Conservation (phyloP, 2,113 vertebrate genomes). For the Phylloscopus trochilus region DNA sequence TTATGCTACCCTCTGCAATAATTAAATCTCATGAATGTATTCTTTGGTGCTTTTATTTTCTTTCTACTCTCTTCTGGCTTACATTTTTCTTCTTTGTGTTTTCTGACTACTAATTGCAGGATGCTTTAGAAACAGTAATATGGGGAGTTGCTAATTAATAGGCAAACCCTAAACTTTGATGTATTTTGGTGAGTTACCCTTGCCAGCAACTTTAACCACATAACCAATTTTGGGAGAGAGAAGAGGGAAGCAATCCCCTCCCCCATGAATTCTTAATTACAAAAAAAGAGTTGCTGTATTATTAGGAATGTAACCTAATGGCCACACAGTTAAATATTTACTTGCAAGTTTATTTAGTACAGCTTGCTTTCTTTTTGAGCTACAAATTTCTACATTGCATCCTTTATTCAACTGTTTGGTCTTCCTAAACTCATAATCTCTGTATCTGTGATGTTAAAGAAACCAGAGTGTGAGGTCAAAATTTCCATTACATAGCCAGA, state of each 20-base stretch:
- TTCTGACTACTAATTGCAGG: background rate
- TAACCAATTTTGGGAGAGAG: constrained; percentile 29
- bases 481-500: constrained; percentile 78
- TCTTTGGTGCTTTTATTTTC: background rate
- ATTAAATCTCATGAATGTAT: background rate
- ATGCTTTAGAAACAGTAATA: background rate
- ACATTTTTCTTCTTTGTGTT: background rate
- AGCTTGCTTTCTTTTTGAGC: constrained; percentile 57
- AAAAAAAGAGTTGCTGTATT: constrained; percentile 55
- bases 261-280: constrained; percentile 44
- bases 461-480: constrained; percentile 74
- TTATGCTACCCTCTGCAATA: background rate
- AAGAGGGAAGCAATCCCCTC: background rate
- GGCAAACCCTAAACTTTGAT: background rate
- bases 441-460: constrained; percentile 75
- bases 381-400: constrained; percentile 47
- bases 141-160: background rate
- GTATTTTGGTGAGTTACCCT: constrained; percentile 38
- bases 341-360: constrained; percentile 61
- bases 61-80: background rate
- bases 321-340: constrained; percentile 70
- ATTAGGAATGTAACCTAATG: constrained; percentile 51
- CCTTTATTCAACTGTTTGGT: constrained; percentile 54
- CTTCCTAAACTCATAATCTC: constrained; percentile 66
- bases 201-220: constrained; percentile 19